Evolutionary conservation across 2,797 vertebrate species (phyloP).

Genomic region (Saguinus oedipus): DNA sequence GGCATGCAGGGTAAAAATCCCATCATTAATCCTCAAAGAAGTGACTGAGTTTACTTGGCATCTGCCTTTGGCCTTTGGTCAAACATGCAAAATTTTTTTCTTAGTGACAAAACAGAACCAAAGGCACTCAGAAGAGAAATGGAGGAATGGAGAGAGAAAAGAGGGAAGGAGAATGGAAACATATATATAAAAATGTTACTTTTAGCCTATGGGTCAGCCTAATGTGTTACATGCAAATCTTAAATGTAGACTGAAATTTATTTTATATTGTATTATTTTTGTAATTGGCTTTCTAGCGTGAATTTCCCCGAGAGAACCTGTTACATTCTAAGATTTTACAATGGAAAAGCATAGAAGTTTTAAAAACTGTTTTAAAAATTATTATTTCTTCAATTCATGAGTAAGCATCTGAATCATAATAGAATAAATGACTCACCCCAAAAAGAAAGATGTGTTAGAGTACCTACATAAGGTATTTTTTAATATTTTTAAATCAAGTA

Average conservation of each 20-base stretch:
- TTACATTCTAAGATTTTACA: slow-evolving; percentile 13
- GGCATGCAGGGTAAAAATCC: slow-evolving; percentile 28
- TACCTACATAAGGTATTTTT: not conserved
- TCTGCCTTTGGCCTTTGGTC: slow-evolving; percentile 48
- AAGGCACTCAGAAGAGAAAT: not conserved
- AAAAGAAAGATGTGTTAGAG: not conserved
- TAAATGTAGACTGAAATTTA: slow-evolving; percentile 20
- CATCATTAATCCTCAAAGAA: slow-evolving; percentile 1
- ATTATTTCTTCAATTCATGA: slow-evolving; percentile 5
- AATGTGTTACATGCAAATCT: not conserved
- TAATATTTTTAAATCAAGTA: slow-evolving; percentile 31
- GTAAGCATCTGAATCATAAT: slow-evolving; percentile 31
- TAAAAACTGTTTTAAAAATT: slow-evolving; percentile 32
- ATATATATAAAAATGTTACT: slow-evolving; percentile 5
- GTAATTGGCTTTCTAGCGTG: slow-evolving; percentile 8
- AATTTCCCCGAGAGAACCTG: not conserved
- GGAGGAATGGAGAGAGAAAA: not conserved
- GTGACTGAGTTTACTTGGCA: slow-evolving; percentile 62
- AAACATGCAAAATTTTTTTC: slow-evolving; percentile 63
- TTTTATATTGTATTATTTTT: slow-evolving; percentile 29
- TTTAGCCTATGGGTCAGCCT: not conserved
- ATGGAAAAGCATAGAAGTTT: not conserved
- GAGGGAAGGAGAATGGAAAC: not conserved
- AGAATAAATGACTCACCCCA: slow-evolving; percentile 29
- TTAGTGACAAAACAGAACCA: slow-evolving; percentile 63